These are phyloP conservation scores for Hyposoter dolosus DNA, from an alignment of 2,888 invertebrate genomes.

Conservation along the genomic window DNA sequence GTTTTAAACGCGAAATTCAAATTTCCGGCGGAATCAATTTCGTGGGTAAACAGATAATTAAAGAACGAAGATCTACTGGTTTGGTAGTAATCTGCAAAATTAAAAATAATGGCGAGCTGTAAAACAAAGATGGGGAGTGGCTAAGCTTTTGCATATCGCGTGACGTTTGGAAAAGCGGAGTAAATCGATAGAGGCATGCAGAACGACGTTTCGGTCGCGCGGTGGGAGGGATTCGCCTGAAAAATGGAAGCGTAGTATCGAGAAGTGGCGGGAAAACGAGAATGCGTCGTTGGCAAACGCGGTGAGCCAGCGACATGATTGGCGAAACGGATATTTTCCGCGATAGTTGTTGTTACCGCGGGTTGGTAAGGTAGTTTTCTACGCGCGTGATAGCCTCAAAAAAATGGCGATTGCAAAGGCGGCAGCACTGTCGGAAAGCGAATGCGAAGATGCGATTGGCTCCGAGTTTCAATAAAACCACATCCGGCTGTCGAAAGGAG, in stretches of 20 bases:
- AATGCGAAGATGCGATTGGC: slow-evolving; percentile 73
- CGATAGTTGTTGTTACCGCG: slow-evolving; percentile 11
- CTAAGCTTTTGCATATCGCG: slow-evolving; percentile 25
- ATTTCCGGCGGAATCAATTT: not conserved
- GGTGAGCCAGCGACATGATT: slow-evolving; percentile 43
- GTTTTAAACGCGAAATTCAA: not conserved
- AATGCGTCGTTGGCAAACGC: slow-evolving; percentile 24
- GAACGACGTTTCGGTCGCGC: slow-evolving; percentile 19
- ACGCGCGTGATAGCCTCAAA: not conserved
- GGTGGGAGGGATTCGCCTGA: not conserved
- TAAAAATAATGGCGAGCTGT: not conserved
- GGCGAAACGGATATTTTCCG: not conserved
- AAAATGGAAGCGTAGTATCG: slow-evolving; percentile 22
- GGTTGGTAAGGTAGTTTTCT: slow-evolving; percentile 11
- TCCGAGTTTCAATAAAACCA: slow-evolving; percentile 74
- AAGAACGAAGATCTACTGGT: not conserved
- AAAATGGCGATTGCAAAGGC: slow-evolving; percentile 26
- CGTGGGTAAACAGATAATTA: not conserved
- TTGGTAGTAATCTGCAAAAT: slow-evolving; percentile 4
- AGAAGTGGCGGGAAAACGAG: slow-evolving; percentile 63
- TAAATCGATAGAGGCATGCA: slow-evolving; percentile 55
- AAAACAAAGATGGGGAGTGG: slow-evolving; percentile 32
- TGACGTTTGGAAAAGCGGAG: slow-evolving; percentile 40
- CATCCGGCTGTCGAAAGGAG: slow-evolving; percentile 79
- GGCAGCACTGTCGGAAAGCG: slow-evolving; percentile 31